These are phyloP conservation scores for Drosophila neonasuta DNA, from an alignment of 2,888 invertebrate genomes.

Conservation along the genomic window DNA sequence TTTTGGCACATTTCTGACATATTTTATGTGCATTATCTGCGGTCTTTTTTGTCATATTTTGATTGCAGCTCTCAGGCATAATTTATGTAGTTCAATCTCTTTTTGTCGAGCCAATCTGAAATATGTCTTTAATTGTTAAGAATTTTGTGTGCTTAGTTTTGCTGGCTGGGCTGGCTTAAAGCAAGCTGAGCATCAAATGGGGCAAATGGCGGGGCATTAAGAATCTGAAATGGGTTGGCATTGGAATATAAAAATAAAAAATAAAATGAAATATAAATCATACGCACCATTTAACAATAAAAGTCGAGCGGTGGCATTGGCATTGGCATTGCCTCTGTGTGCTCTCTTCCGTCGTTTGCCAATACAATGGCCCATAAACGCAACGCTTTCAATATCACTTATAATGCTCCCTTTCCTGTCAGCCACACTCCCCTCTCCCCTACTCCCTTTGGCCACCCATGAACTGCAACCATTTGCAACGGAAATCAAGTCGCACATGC, in stretches of 20 bases:
- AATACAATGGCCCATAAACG: constrained; percentile 70
- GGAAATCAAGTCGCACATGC: constrained; percentile 77
- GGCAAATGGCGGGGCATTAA: constrained; percentile 22
- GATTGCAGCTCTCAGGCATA: constrained; percentile 44
- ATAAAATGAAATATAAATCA: constrained; percentile 74
- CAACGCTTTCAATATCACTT: constrained; percentile 75
- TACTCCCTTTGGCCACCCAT: not conserved
- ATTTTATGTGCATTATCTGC: constrained; percentile 70
- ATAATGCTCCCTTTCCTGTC: constrained; percentile 47
- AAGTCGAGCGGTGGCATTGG: constrained; percentile 52
- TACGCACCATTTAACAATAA: constrained; percentile 78
- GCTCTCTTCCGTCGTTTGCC: constrained; percentile 36
- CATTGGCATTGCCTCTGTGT: constrained; percentile 16
- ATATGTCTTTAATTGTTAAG: constrained; percentile 39
- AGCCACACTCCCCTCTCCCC: not conserved
- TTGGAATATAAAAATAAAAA: constrained; percentile 39
- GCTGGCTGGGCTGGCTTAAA: no score
- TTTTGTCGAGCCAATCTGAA: constrained; percentile 9
- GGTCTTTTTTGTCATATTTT: constrained; percentile 41
- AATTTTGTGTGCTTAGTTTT: constrained; percentile 19
- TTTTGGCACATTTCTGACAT: constrained; percentile 59
- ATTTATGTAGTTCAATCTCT: constrained; percentile 54
- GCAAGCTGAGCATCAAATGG: constrained; percentile 16
- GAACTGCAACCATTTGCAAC: constrained; percentile 65
- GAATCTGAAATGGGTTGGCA: constrained; percentile 36